phyloP scores from a whole-genome alignment of 2,113 vertebrate genomes.

The Lycaon pictus region DNA sequence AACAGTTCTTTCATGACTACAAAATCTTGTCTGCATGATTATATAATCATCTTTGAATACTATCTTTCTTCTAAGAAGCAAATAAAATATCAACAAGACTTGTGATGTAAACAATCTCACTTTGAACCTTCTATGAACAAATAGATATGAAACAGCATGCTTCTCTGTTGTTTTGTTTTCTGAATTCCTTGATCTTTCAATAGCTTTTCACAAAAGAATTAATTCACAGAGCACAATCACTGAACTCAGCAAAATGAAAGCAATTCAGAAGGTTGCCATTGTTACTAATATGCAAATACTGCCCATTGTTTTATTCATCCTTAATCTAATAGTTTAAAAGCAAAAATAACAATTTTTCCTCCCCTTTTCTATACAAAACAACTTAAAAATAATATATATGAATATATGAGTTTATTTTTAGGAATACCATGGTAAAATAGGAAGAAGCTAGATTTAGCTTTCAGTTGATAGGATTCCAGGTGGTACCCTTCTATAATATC shows the following conservation, averaged over 20 bases:
- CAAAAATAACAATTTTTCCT: conserved; percentile 28
- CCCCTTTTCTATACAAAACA: conserved; percentile 37
- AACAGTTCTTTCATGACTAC: conserved; percentile 81
- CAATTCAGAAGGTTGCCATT: conserved; percentile 70
- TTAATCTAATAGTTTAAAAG: conserved; percentile 38
- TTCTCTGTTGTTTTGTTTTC: conserved; percentile 72
- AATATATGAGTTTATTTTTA: conserved; percentile 21
- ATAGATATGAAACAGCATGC: conserved; percentile 78
- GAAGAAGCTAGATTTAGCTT: background rate
- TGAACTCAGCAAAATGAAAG: conserved; percentile 69
- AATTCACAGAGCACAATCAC: conserved; percentile 74
- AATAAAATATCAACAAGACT: conserved; percentile 84
- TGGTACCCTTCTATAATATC: background rate
- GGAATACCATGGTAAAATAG: background rate
- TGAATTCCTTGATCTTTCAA: conserved; percentile 81
- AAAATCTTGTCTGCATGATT: conserved; percentile 86
- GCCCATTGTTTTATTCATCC: background rate
- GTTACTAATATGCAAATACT: conserved; percentile 1
- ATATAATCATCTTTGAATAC: conserved; percentile 87
- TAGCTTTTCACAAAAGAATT: conserved; percentile 77
- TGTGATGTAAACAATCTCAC: conserved; percentile 80
- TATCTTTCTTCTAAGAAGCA: conserved; percentile 85
- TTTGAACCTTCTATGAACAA: conserved; percentile 82
- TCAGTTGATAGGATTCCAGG: conserved; percentile 15
- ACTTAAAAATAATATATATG: conserved; percentile 26